Evolutionary conservation across 2,888 invertebrate species (phyloP).

Genomic region (Gastrophysa polygoni): DNA sequence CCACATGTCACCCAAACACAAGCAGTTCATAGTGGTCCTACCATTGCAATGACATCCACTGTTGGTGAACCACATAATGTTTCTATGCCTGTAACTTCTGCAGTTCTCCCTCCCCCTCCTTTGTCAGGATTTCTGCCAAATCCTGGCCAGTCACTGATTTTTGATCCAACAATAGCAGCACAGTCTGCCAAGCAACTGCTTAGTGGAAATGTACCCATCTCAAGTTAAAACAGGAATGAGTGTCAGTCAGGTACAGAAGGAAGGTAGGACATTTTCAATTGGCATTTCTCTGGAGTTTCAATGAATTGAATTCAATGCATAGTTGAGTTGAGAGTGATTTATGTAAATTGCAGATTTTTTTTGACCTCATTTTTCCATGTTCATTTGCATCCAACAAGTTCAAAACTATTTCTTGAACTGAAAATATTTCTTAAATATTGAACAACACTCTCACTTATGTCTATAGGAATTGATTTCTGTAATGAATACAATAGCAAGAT

Average conservation of each 20-base stretch:
- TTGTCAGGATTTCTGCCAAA: constrained; percentile 32
- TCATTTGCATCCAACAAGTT: too few relatives aligned
- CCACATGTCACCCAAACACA: constrained; percentile 32
- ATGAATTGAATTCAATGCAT: too few relatives aligned
- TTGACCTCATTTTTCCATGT: too few relatives aligned
- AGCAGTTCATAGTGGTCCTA: background rate
- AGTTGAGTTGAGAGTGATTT: too few relatives aligned
- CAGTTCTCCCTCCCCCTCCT: constrained; percentile 28
- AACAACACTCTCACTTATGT: too few relatives aligned
- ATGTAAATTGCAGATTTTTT: too few relatives aligned
- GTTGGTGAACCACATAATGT: constrained; percentile 16
- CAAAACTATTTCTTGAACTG: too few relatives aligned
- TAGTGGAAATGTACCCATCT: constrained; percentile 43
- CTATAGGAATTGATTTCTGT: too few relatives aligned
- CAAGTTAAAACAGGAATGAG: constrained; percentile 13
- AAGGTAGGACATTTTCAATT: too few relatives aligned
- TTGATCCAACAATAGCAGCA: constrained; percentile 57
- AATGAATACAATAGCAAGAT: too few relatives aligned
- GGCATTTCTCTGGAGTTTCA: too few relatives aligned
- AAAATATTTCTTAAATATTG: too few relatives aligned
- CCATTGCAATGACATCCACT: background rate
- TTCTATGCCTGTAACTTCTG: background rate
- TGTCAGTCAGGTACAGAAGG: background rate
- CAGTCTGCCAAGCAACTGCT: constrained; percentile 56
- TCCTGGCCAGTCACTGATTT: constrained; percentile 46